These are phyloP conservation scores for Semnornis frantzii DNA, from an alignment of 2,113 vertebrate species.

Conservation along the genomic window DNA sequence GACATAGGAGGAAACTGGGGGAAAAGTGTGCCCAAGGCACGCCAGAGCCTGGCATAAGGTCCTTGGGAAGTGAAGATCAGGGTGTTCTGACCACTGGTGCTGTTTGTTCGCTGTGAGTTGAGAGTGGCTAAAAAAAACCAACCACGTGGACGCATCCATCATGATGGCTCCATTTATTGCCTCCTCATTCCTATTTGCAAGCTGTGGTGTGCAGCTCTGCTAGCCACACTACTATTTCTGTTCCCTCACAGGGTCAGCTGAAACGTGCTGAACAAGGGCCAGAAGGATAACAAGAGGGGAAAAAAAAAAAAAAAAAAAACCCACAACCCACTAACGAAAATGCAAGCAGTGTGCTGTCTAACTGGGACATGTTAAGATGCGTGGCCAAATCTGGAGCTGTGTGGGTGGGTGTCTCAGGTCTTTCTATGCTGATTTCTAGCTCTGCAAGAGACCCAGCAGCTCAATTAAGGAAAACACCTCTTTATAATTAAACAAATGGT, in stretches of 20 bases:
- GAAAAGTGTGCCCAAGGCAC: neutral
- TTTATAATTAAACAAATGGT: neutral
- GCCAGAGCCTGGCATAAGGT: neutral
- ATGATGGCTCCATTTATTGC: neutral
- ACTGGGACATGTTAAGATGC: neutral
- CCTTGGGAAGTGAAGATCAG: neutral
- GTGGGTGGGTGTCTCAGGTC: neutral
- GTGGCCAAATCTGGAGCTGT: neutral
- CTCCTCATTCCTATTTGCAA: neutral
- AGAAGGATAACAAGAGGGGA: neutral
- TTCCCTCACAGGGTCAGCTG: neutral
- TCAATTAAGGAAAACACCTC: neutral
- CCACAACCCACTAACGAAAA: neutral
- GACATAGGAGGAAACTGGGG: neutral
- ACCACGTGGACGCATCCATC: neutral
- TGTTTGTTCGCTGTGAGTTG: neutral
- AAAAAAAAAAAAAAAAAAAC: neutral
- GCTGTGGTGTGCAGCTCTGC: neutral
- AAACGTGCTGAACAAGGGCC: neutral
- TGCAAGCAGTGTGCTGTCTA: neutral
- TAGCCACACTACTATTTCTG: neutral
- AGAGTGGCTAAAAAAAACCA: neutral
- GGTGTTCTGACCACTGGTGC: neutral
- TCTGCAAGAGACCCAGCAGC: neutral
- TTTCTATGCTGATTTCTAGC: neutral